A percentile compares a stretch with the other conserved stretches of the same genome.
These are phyloP conservation scores for Achroia grisella DNA, from an alignment of 1,140 invertebrate species.

Conservation along the genomic window DNA sequence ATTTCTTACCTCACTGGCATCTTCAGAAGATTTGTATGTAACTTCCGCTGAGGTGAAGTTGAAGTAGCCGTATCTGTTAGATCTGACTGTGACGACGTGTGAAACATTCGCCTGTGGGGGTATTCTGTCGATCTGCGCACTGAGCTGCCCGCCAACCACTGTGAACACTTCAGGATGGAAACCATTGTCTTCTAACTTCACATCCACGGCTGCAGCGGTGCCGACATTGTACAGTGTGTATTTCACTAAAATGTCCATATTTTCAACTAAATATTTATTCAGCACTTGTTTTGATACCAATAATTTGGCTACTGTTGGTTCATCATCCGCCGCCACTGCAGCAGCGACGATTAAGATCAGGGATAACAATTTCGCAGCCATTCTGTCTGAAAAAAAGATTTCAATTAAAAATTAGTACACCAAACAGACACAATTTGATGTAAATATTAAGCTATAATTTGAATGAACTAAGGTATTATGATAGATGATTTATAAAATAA, in stretches of 20 bases:
- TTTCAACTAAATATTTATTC: constrained; percentile 99
- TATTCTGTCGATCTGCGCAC: constrained; percentile 90
- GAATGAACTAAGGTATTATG: too few species aligned
- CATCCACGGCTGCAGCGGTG: constrained; percentile 89
- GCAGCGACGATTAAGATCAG: constrained; percentile 54
- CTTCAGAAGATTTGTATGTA: constrained; percentile 89
- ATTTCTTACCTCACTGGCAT: constrained; percentile 78
- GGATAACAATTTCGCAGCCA: constrained; percentile 53
- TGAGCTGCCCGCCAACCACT: constrained; percentile 88
- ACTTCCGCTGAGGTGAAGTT: constrained; percentile 98
- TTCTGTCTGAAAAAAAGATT: constrained; percentile 58
- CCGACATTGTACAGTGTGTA: constrained; percentile 91
- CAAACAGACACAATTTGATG: background rate
- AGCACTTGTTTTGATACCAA: constrained; percentile 92
- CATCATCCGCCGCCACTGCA: constrained; percentile 76
- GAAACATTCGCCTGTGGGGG: constrained; percentile 94
- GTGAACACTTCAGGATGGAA: constrained; percentile 93
- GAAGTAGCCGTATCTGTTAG: constrained; percentile 93
- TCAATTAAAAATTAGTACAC: constrained; percentile 12
- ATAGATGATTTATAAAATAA: too few species aligned
- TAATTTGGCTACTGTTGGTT: constrained; percentile 79
- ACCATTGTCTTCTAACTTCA: constrained; percentile 90
- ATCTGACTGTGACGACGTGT: constrained; percentile 93
- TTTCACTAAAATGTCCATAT: constrained; percentile 96
- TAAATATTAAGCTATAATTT: background rate